A percentile compares a stretch with the other conserved stretches of the same genome.
These are phyloP conservation scores for Folsomia manolachei DNA, from an alignment of 2,888 invertebrate species.

Conservation along the genomic window DNA sequence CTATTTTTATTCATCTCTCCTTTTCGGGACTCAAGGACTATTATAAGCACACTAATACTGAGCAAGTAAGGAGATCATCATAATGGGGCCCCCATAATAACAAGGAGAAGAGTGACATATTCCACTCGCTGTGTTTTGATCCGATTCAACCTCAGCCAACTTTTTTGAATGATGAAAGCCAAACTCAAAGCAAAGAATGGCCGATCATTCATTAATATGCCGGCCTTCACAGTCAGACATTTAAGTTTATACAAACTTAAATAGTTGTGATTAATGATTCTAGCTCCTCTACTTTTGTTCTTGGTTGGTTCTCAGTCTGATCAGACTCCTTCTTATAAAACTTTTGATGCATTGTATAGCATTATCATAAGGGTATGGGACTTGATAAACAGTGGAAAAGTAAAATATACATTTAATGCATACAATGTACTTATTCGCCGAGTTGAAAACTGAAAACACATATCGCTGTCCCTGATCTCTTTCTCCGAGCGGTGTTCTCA, in stretches of 20 bases:
- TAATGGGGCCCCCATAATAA: neutral
- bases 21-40: neutral
- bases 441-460: too few species aligned
- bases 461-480: too few species aligned
- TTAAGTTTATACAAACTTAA: conserved; percentile 3
- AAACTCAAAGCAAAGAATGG: neutral
- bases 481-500: too few species aligned
- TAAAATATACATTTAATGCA: too few species aligned
- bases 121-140: neutral
- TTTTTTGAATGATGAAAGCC: neutral
- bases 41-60: too few species aligned
- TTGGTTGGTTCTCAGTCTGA: too few species aligned
- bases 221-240: conserved; percentile 14
- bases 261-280: conserved; percentile 14
- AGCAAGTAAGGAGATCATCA: neutral
- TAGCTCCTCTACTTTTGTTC: too few species aligned
- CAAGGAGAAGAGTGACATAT: neutral
- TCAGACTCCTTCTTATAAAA: too few species aligned
- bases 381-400: too few species aligned
- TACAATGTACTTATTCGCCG: too few species aligned
- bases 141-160: neutral
- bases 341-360: too few species aligned
- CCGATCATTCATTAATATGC: conserved; percentile 1
- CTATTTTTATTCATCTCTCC: neutral
- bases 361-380: too few species aligned